phyloP scores from a whole-genome alignment of 64 coral and sea anemone genomes.

The Cladopsammia gracilis region DNA sequence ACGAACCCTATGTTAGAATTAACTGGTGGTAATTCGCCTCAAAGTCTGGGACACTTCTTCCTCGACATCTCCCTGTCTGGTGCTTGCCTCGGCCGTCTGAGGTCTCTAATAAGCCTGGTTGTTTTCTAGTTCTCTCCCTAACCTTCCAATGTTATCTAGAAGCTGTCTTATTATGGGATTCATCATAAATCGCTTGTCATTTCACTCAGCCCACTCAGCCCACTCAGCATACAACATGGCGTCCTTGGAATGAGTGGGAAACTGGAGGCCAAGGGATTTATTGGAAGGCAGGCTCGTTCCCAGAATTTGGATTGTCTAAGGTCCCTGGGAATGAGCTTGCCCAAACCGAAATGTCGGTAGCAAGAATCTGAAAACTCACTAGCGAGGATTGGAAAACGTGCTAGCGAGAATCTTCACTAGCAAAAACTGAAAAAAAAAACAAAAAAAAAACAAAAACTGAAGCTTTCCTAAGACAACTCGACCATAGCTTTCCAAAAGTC shows the following conservation, averaged over 20 bases:
- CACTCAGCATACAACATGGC: not conserved
- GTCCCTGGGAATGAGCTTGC: not conserved
- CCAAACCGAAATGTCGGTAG: slow-evolving; percentile 3
- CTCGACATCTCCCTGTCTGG: not conserved
- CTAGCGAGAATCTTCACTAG: too few relatives aligned
- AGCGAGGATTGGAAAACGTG: too few relatives aligned
- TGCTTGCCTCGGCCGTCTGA: not conserved
- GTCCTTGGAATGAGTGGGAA: not conserved
- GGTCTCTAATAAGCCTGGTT: not conserved
- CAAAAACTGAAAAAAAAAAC: too few relatives aligned
- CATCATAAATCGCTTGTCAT: too few relatives aligned
- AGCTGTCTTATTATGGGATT: not conserved
- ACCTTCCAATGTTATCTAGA: not conserved
- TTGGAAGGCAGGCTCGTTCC: too few relatives aligned
- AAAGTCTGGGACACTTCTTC: not conserved
- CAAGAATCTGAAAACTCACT: not conserved
- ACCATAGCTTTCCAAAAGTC: too few relatives aligned
- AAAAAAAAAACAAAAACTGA: too few relatives aligned
- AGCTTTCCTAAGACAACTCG: too few relatives aligned
- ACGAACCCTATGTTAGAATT: too few relatives aligned
- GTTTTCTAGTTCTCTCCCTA: not conserved
- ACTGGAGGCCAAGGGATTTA: too few relatives aligned
- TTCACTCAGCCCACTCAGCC: too few relatives aligned
- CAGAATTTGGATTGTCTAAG: too few relatives aligned
- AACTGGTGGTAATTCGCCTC: not conserved